phyloP scores from a whole-genome alignment of 2,113 vertebrate species.

The Spilogale gracilis region DNA sequence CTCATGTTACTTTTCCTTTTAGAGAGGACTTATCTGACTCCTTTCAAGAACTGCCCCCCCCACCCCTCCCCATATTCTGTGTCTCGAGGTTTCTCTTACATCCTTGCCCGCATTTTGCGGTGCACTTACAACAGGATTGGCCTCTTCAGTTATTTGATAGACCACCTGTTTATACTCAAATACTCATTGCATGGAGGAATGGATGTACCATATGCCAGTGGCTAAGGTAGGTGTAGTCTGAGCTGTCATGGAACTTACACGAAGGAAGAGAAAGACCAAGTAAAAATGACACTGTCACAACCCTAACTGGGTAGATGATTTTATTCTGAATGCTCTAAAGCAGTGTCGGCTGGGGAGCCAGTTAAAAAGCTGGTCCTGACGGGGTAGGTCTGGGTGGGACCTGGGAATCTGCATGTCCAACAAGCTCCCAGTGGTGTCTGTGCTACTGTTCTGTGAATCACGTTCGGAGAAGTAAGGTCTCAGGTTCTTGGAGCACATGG shows the following conservation, averaged over 20 bases:
- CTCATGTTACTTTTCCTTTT: not conserved
- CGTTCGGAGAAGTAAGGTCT: not conserved
- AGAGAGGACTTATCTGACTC: not conserved
- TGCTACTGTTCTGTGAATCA: not conserved
- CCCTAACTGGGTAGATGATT: not conserved
- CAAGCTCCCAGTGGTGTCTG: too few species aligned
- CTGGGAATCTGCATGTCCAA: not conserved
- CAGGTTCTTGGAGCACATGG: not conserved
- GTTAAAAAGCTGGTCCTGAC: not conserved
- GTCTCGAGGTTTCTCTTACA: too few species aligned
- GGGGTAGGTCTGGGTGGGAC: not conserved
- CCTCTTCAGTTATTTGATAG: not conserved
- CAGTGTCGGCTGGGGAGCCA: not conserved
- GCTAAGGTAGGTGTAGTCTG: not conserved
- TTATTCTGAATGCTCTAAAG: not conserved
- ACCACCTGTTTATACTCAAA: not conserved
- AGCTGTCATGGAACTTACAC: not conserved
- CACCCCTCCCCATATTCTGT: too few species aligned
- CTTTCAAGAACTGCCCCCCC: rapidly evolving
- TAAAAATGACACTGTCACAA: not conserved
- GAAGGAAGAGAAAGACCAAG: not conserved
- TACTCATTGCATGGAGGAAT: not conserved
- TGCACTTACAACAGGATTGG: not conserved
- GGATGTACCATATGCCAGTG: not conserved
- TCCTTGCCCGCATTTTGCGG: not conserved